Evolutionary conservation across 2,888 invertebrate genomes (phyloP).

Genomic region (Cetonia aurata): DNA sequence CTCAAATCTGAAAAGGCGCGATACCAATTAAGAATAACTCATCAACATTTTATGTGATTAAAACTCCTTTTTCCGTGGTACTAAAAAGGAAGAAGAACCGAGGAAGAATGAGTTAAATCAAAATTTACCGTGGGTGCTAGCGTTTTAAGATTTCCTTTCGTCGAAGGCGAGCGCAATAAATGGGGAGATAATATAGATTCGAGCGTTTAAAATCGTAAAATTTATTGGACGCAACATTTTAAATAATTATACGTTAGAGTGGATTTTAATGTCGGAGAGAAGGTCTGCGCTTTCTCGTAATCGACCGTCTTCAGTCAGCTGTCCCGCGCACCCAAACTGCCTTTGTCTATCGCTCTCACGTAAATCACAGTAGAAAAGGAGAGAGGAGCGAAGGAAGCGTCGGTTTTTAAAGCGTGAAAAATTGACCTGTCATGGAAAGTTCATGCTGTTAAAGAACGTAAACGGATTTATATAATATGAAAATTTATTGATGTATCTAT

Average conservation of each 20-base stretch:
- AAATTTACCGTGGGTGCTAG: not conserved
- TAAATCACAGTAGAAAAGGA: too few species aligned
- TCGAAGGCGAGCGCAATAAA: constrained; percentile 2
- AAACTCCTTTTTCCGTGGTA: not conserved
- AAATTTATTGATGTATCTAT: too few species aligned
- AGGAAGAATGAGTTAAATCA: constrained; percentile 16
- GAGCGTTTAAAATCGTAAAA: constrained; percentile 31
- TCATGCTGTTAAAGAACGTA: too few species aligned
- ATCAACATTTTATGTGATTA: not conserved
- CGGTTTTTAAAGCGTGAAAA: too few species aligned
- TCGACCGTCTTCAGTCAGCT: too few species aligned
- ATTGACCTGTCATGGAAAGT: too few species aligned
- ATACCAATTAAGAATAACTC: constrained; percentile 4
- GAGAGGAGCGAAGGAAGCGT: too few species aligned
- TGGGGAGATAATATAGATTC: constrained; percentile 16
- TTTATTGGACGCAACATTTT: constrained; percentile 33
- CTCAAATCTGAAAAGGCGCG: not conserved
- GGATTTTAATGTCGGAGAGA: constrained; percentile 18
- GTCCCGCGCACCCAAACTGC: too few species aligned
- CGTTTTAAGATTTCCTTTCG: constrained; percentile 3
- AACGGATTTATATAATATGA: too few species aligned
- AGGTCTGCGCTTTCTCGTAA: too few species aligned
- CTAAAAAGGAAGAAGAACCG: not conserved
- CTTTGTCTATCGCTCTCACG: too few species aligned
- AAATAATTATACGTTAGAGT: constrained; percentile 36